Evolutionary conservation across 2,888 invertebrate genomes (phyloP).

Genomic region (Epiblema foenella): DNA sequence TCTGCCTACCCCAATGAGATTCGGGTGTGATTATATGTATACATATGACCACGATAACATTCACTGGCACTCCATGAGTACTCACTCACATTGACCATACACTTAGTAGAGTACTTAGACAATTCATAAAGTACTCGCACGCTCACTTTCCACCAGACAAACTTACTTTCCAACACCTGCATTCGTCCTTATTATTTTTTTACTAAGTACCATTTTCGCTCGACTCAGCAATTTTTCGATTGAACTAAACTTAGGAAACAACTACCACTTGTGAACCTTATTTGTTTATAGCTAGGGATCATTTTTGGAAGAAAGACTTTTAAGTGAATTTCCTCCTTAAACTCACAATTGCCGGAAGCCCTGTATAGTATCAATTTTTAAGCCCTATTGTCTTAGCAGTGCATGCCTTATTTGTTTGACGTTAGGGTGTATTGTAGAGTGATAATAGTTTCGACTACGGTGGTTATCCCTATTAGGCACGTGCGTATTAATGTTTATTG

Average conservation of each 20-base stretch:
- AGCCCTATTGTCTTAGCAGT: neutral
- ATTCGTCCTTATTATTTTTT: neutral
- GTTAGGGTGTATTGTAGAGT: neutral
- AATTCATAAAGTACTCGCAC: conserved; percentile 18
- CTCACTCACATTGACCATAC: neutral
- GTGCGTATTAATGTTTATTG: neutral
- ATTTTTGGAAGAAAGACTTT: conserved; percentile 2
- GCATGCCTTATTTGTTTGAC: neutral
- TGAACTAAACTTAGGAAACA: neutral
- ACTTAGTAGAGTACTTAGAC: neutral
- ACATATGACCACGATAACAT: no score
- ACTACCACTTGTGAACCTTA: neutral
- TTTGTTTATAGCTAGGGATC: neutral
- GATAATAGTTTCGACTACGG: neutral
- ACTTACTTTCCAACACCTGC: neutral
- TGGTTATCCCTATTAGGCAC: neutral
- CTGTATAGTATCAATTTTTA: conserved; percentile 18
- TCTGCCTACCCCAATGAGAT: no score
- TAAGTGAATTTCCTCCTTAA: conserved; percentile 47
- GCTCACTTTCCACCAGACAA: conserved; percentile 2
- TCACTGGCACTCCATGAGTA: no score
- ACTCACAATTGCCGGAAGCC: conserved; percentile 47
- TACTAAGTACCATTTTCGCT: neutral
- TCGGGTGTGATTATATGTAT: no score
- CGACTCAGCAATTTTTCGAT: neutral